Percentiles rank a stretch among this genome's conserved stretches.
Evolutionary conservation across 2,888 invertebrate species (phyloP).

Genomic region (Drosophila gaucha): DNA sequence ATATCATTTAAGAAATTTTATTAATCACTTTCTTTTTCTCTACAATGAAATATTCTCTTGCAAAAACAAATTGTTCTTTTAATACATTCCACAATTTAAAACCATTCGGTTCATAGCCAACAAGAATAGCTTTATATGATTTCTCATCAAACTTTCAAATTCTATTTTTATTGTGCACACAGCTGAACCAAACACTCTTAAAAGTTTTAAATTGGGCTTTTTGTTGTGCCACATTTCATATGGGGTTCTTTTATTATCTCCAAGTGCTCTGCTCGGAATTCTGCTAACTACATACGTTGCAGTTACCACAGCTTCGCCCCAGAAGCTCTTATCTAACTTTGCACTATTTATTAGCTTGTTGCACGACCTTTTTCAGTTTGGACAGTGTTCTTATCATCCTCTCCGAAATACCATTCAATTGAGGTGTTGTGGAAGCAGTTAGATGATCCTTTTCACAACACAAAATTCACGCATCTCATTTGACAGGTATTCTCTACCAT

Average conservation of each 20-base stretch:
- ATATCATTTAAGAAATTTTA: too few relatives aligned
- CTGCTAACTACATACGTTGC: background rate
- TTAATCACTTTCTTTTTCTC: too few relatives aligned
- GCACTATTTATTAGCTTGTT: background rate
- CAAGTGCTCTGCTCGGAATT: background rate
- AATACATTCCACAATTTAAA: constrained; percentile 41
- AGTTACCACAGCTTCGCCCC: constrained; percentile 22
- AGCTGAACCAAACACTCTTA: too few relatives aligned
- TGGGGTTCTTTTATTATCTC: background rate
- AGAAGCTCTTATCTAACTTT: constrained; percentile 5
- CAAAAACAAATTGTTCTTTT: constrained; percentile 20
- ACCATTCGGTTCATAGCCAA: constrained; percentile 29
- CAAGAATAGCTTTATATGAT: constrained; percentile 17
- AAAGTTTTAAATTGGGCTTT: background rate
- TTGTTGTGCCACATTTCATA: constrained; percentile 1
- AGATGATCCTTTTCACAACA: background rate
- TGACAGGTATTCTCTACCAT: background rate
- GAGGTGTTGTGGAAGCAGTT: background rate
- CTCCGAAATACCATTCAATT: background rate
- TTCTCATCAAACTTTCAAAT: constrained; percentile 50
- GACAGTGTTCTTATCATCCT: too few relatives aligned
- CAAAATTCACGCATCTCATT: background rate
- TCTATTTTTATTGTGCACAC: constrained; percentile 22
- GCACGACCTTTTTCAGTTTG: too few relatives aligned
- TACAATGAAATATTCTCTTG: too few relatives aligned